Percentiles rank a stretch among this genome's conserved stretches.
Evolutionary conservation across 2,113 vertebrate genomes (phyloP).

Genomic region (Rhabdornis inornatus): DNA sequence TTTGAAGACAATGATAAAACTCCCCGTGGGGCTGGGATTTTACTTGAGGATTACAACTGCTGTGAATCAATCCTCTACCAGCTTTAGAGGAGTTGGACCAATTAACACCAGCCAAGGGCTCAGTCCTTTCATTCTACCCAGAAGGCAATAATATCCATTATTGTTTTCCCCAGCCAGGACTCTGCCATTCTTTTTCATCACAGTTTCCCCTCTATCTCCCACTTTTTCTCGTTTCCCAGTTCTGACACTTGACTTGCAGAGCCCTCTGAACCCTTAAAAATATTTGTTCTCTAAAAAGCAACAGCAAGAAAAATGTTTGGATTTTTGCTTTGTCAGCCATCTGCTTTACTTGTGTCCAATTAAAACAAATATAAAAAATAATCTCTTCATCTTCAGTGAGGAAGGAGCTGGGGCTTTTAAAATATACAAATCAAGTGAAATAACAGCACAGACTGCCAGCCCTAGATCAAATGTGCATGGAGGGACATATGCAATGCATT

Average conservation of each 20-base stretch:
- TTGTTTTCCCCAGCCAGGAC: neutral
- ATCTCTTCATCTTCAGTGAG: neutral
- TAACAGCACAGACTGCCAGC: neutral
- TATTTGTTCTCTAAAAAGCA: slow-evolving; percentile 27
- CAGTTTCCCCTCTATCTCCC: neutral
- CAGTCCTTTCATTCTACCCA: neutral
- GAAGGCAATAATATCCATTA: slow-evolving; percentile 12
- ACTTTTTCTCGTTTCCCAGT: neutral
- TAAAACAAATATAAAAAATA: slow-evolving; percentile 27
- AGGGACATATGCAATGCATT: neutral
- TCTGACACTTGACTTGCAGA: neutral
- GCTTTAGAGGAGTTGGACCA: neutral
- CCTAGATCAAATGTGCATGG: neutral
- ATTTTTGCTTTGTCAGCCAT: neutral
- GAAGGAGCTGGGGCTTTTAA: neutral
- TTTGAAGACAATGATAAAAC: slow-evolving; percentile 26
- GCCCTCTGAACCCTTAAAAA: neutral
- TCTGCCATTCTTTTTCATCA: neutral
- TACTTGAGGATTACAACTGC: slow-evolving; percentile 21
- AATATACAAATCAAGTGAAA: slow-evolving; percentile 31
- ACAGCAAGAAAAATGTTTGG: neutral
- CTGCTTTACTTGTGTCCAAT: neutral
- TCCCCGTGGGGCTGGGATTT: slow-evolving; percentile 17
- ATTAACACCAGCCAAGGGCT: slow-evolving; percentile 37
- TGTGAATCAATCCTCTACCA: slow-evolving; percentile 36